Conservation (phyloP, 1,140 invertebrate genomes). For the Camponotus floridanus region DNA sequence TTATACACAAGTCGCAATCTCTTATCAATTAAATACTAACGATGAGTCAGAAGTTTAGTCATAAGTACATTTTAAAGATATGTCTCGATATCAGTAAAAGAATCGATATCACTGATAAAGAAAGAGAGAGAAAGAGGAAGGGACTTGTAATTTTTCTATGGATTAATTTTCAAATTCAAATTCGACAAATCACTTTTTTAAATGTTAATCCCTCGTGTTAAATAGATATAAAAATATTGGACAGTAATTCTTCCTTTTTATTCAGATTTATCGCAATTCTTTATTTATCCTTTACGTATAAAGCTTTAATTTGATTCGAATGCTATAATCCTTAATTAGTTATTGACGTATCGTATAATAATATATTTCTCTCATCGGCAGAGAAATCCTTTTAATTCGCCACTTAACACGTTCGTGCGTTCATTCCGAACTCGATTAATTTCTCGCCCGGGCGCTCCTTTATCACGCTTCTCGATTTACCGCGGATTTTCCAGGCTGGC, state of each 20-base stretch:
- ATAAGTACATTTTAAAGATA: background rate
- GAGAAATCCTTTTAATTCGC: slow-evolving; percentile 40
- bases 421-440: slow-evolving; percentile 71
- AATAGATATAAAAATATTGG: background rate
- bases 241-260: background rate
- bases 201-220: background rate
- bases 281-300: background rate
- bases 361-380: background rate
- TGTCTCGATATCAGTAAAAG: background rate
- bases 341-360: slow-evolving; percentile 8
- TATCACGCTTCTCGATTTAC: slow-evolving; percentile 65
- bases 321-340: slow-evolving; percentile 41
- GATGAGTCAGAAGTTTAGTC: background rate
- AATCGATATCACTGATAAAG: too few species aligned
- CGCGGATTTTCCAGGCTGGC: slow-evolving; percentile 37
- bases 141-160: background rate
- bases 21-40: background rate
- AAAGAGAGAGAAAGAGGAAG: background rate
- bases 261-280: slow-evolving; percentile 6
- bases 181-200: background rate
- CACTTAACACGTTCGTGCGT: slow-evolving; percentile 39
- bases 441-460: slow-evolving; percentile 59
- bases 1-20: background rate
- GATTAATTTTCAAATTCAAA: background rate
- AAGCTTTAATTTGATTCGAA: background rate